These are phyloP conservation scores for Beroe forskalii DNA, from an alignment of 37 sponge, comb jelly and placozoan species.

Conservation along the genomic window DNA sequence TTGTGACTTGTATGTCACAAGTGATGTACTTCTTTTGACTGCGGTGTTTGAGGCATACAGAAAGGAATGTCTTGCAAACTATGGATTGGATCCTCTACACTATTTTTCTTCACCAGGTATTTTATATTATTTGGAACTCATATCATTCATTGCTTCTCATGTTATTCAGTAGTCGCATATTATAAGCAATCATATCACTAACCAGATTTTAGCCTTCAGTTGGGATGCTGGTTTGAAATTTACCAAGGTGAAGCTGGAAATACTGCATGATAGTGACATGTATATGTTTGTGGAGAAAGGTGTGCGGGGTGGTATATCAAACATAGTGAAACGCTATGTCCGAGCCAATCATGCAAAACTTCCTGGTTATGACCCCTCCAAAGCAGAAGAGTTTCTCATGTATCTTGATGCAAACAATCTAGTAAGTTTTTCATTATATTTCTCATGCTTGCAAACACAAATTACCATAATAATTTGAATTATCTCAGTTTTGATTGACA, in stretches of 20 bases:
- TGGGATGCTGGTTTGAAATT: constrained; percentile 63
- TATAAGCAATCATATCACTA: too few relatives aligned
- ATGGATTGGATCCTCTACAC: constrained; percentile 19
- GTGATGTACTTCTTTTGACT: constrained; percentile 34
- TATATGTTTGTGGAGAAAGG: constrained; percentile 1
- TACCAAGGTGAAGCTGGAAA: constrained; percentile 4
- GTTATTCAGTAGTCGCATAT: too few relatives aligned
- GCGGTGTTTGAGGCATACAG: not conserved
- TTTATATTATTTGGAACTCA: too few relatives aligned
- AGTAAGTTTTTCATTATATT: too few relatives aligned
- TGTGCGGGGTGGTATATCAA: constrained; percentile 1
- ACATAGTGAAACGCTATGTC: not conserved
- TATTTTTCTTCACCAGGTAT: constrained; percentile 24
- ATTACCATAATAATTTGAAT: too few relatives aligned
- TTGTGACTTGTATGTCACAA: not conserved
- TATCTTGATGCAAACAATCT: constrained; percentile 16
- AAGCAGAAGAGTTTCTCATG: not conserved
- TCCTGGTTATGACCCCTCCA: not conserved
- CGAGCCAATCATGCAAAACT: not conserved
- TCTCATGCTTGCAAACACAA: too few relatives aligned
- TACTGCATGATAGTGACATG: not conserved
- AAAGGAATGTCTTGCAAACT: not conserved
- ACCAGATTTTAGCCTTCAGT: too few relatives aligned
- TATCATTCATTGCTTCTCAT: too few relatives aligned
- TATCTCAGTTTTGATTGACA: too few relatives aligned